Percentiles rank a stretch among this genome's conserved stretches.
These are phyloP conservation scores for Tychaedon coryphoeus DNA, from an alignment of 2,113 vertebrate species.

Conservation along the genomic window DNA sequence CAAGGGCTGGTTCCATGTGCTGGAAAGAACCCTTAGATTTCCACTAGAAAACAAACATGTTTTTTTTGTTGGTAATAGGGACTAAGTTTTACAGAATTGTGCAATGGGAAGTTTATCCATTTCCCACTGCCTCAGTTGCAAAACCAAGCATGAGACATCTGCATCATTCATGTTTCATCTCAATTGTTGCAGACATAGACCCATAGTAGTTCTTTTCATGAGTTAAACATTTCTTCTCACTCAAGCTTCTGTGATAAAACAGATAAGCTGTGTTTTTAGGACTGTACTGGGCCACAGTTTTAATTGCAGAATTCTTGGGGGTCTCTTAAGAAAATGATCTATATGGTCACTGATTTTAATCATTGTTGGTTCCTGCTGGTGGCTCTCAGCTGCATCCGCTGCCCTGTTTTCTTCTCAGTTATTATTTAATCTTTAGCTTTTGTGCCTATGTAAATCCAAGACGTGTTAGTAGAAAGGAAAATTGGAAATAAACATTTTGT, in stretches of 20 bases:
- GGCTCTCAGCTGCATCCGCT: neutral
- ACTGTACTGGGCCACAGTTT: neutral
- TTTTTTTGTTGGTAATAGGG: neutral
- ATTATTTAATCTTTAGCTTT: neutral
- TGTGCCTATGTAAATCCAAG: neutral
- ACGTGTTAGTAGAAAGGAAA: neutral
- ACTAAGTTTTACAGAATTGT: neutral
- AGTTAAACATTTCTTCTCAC: neutral
- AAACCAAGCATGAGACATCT: neutral
- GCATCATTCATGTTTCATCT: neutral
- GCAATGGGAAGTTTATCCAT: neutral
- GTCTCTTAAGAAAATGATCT: neutral
- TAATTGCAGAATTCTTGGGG: neutral
- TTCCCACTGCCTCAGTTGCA: neutral
- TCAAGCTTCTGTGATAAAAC: neutral
- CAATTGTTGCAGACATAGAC: neutral
- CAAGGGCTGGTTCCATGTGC: neutral
- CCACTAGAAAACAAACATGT: fast-evolving
- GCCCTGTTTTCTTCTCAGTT: neutral
- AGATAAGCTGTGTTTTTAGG: neutral
- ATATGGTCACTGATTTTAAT: neutral
- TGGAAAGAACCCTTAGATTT: neutral
- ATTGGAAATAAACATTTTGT: neutral
- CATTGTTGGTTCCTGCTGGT: neutral
- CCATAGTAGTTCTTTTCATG: neutral